These are phyloP conservation scores for Alosa sapidissima DNA, from an alignment of 2,797 vertebrate species.

Conservation along the genomic window DNA sequence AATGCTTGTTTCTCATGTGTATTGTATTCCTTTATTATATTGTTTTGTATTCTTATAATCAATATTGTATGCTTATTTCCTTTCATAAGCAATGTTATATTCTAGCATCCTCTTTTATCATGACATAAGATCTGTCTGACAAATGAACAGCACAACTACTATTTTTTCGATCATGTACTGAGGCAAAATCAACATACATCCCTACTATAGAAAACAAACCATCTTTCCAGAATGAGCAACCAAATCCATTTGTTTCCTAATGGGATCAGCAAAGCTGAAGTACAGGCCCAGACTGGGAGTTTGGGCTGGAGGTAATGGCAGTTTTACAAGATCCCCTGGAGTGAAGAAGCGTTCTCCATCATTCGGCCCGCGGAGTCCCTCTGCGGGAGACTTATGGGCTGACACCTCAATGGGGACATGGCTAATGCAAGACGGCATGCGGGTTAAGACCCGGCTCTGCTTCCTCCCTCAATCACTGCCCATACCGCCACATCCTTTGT, in stretches of 20 bases:
- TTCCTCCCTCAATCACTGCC: conserved; percentile 64
- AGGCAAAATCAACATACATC: not conserved
- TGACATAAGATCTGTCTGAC: not conserved
- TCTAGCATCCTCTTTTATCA: not conserved
- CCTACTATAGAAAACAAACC: conserved; percentile 3
- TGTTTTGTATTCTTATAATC: too few relatives aligned
- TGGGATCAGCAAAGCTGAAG: conserved; percentile 48
- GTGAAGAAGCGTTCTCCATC: conserved; percentile 64
- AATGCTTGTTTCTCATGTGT: too few relatives aligned
- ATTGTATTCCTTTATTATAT: too few relatives aligned
- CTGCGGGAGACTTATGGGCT: conserved; percentile 62
- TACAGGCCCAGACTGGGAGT: conserved; percentile 44
- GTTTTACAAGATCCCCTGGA: conserved; percentile 75
- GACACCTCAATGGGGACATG: conserved; percentile 60
- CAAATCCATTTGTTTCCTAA: conserved; percentile 68
- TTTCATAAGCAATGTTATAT: not conserved
- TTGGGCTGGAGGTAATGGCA: conserved; percentile 52
- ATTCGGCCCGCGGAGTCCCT: conserved; percentile 50
- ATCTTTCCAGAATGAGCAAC: conserved; percentile 54
- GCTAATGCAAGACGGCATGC: conserved; percentile 54
- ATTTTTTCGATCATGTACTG: not conserved
- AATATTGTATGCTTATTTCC: not conserved
- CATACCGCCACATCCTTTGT: conserved; percentile 60
- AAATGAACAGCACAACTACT: not conserved
- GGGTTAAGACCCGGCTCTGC: conserved; percentile 61